Conservation (phyloP, 1,140 invertebrate species). For the Drosophila ananassae region DNA sequence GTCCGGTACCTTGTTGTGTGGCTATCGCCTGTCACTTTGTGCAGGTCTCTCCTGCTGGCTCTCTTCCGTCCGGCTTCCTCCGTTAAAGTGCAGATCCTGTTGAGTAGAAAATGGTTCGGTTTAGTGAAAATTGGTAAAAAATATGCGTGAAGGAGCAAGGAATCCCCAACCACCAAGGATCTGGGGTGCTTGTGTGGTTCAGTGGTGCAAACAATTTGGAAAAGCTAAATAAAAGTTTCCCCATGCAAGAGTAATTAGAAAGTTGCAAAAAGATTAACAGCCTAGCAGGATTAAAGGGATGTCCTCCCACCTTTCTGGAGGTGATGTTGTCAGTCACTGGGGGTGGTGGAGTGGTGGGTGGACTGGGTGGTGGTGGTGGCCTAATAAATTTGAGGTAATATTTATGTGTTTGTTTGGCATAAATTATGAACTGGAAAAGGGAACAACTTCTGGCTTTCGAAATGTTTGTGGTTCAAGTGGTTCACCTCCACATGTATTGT, state of each 20-base stretch:
- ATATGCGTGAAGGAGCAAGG: not conserved
- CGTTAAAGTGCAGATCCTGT: constrained; percentile 47
- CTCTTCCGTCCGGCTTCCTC: constrained; percentile 11
- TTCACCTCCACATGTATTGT: constrained; percentile 26
- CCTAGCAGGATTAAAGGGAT: constrained; percentile 11
- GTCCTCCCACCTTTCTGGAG: not conserved
- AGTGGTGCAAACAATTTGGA: constrained; percentile 61
- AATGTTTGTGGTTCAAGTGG: constrained; percentile 69
- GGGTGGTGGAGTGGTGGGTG: constrained; percentile 16
- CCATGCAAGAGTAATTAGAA: constrained; percentile 73
- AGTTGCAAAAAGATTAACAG: constrained; percentile 71
- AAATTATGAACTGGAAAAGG: constrained; percentile 52
- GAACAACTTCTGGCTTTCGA: constrained; percentile 50
- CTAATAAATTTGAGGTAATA: constrained; percentile 66
- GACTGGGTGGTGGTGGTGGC: constrained; percentile 9
- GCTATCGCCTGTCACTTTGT: constrained; percentile 38
- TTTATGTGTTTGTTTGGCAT: constrained; percentile 50
- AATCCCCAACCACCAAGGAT: not conserved
- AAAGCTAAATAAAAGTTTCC: constrained; percentile 57
- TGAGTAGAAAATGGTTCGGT: constrained; percentile 79
- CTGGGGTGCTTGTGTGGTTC: constrained; percentile 14
- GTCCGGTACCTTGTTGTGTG: constrained; percentile 40
- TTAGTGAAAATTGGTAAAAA: constrained; percentile 50
- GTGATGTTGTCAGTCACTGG: constrained; percentile 18
- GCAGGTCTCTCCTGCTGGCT: constrained; percentile 12